Base-by-base conservation (phyloP, 2,888 invertebrate genomes). In the Coelinius sp. region DNA sequence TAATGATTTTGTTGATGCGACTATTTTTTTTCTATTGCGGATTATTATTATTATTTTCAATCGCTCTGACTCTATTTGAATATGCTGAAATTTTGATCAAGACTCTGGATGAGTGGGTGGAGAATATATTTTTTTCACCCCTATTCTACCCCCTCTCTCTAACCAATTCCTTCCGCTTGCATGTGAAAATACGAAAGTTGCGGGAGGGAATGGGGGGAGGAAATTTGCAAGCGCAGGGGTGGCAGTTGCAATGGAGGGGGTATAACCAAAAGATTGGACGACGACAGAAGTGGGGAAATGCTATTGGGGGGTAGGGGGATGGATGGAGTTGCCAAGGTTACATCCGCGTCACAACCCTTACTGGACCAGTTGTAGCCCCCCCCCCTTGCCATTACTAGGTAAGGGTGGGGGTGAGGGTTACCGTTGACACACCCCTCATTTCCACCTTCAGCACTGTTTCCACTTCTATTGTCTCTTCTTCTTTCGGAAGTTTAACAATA, bases 301-400 rank as follows among this genome's bases (percentile, higher is more conserved):
- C 73, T 59, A 59, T 67, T 49, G 71, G 17, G 62, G 17, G 65
- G 56, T 44, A 64, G 44, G 46, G 7, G 56, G 56, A 68, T 20
- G 52, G 66, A 63, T 71, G 59, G 78, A 81, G 84, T 84, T 84
- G 79, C 84, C 84, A 84, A 83, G 84, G 84, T 84, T 84, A 84
- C 84, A 83, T 77, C 79, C 79, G 79, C 84, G 83, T 83, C 82
- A 83, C 80, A 68, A 79, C 82, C 73, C 72, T 75, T 76, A 70
- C 69, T 70, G 52, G 52, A 70, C 53, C 71, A 24, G 67, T 68
- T 56, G 63, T 65, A 68, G 49, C 63, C 71, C 63, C n/a, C n/a
- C n/a, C n/a, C n/a, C n/a, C n/a, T n/a, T n/a, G n/a, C n/a, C 31
- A 35, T 31, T 35, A 8, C 59, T 31, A n/a, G 44, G 5, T 5